phyloP scores from a whole-genome alignment of 2,113 vertebrate species.

The Hippocampus comes region DNA sequence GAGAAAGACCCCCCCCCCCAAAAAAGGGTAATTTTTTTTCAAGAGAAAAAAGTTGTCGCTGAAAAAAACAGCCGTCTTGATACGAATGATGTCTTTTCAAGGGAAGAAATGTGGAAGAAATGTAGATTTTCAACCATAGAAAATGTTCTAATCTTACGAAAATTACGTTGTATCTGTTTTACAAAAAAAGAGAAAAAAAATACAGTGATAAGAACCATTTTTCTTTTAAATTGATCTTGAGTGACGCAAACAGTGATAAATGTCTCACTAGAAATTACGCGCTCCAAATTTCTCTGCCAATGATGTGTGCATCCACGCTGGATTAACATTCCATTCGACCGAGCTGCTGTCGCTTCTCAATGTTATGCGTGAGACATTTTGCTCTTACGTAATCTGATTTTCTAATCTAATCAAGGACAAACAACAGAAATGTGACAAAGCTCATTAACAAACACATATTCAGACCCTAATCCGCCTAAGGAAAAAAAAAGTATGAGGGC shows the following conservation, averaged over 20 bases:
- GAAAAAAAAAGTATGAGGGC: not conserved
- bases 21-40: no score
- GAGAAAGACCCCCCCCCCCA: no score
- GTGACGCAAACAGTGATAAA: not conserved
- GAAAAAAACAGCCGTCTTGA: no score
- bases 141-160: no score
- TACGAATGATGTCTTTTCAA: no score
- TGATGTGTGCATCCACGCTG: not conserved
- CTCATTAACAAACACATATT: conserved; percentile 24
- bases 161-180: no score
- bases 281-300: not conserved
- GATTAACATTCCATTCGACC: conserved; percentile 5
- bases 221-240: not conserved
- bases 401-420: conserved; percentile 17
- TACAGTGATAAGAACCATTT: no score
- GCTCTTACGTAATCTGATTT: conserved; percentile 14
- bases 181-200: no score
- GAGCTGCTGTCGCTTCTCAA: not conserved
- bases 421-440: conserved; percentile 17
- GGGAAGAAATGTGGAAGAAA: no score
- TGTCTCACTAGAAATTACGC: no score
- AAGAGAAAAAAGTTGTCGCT: no score
- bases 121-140: no score
- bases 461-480: conserved; percentile 15
- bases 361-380: not conserved